These are phyloP conservation scores for Semaprochilodus insignis DNA, from an alignment of 2,797 vertebrate genomes.

Conservation along the genomic window DNA sequence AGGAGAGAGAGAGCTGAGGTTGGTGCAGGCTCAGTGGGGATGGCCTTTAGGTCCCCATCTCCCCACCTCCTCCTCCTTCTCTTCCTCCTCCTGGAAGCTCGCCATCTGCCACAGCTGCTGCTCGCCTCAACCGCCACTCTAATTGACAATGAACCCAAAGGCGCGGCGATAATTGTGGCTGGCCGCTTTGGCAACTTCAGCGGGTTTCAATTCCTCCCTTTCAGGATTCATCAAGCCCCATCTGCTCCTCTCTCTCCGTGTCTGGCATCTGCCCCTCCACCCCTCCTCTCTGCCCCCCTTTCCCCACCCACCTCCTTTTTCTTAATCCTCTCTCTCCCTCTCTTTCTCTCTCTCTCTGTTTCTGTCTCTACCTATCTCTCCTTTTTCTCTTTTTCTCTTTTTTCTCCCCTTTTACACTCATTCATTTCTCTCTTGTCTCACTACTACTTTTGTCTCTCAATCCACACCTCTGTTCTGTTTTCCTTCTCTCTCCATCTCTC, in stretches of 20 bases:
- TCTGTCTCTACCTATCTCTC: constrained; percentile 48
- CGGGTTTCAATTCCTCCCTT: constrained; percentile 84
- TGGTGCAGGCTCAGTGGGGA: constrained; percentile 40
- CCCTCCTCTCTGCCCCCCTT: constrained; percentile 46
- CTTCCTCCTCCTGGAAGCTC: constrained; percentile 77
- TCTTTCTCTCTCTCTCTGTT: constrained; percentile 51
- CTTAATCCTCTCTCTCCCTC: constrained; percentile 51
- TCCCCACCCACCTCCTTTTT: constrained; percentile 7
- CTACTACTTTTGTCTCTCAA: constrained; percentile 30
- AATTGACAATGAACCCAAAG: constrained; percentile 87
- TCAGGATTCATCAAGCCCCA: constrained; percentile 84
- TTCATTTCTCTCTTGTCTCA: constrained; percentile 53
- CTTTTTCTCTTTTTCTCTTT: constrained; percentile 43
- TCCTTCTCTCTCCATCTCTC: constrained; percentile 53
- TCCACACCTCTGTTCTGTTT: constrained; percentile 14
- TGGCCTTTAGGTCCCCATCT: constrained; percentile 52
- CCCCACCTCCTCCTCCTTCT: constrained; percentile 53
- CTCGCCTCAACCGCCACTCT: constrained; percentile 80
- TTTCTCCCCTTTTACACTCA: constrained; percentile 29
- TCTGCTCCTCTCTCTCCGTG: constrained; percentile 73
- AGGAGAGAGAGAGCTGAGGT: constrained; percentile 11
- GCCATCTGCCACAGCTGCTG: constrained; percentile 91
- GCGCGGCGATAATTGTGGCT: constrained; percentile 83
- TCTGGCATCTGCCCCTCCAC: constrained; percentile 67
- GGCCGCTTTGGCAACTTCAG: constrained; percentile 76